Evolutionary conservation across 2,797 vertebrate species (phyloP).

Genomic region (Tarsius wallacei): DNA sequence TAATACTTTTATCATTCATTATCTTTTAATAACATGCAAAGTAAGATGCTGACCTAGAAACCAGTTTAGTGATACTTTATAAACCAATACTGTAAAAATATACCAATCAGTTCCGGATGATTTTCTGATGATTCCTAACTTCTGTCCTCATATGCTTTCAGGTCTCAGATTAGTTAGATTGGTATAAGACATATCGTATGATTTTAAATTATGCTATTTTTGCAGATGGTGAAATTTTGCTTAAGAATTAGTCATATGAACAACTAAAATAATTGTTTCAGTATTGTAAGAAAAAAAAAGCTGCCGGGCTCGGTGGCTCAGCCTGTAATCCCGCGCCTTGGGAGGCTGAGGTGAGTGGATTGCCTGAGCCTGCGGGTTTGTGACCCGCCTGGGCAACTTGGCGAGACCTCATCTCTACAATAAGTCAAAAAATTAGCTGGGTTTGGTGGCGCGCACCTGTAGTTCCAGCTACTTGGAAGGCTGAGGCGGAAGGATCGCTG

Average conservation of each 20-base stretch:
- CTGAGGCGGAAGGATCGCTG: too few relatives aligned
- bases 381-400: too few relatives aligned
- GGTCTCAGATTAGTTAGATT: neutral
- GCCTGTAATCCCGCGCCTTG: too few relatives aligned
- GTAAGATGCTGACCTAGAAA: neutral
- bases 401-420: too few relatives aligned
- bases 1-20: conserved; percentile 2
- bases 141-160: neutral
- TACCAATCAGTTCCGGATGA: neutral
- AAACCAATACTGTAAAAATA: neutral
- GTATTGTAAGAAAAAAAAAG: neutral
- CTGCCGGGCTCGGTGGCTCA: too few relatives aligned
- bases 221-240: neutral
- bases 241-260: neutral
- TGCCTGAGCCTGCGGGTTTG: too few relatives aligned
- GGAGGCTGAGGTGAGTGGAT: too few relatives aligned
- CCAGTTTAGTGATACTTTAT: neutral
- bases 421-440: too few relatives aligned
- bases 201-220: neutral
- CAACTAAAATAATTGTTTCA: neutral
- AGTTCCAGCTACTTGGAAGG: too few relatives aligned
- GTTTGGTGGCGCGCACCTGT: too few relatives aligned
- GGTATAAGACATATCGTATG: neutral
- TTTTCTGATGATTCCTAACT: neutral
- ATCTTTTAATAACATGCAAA: conserved; percentile 26